Base-by-base conservation (phyloP, 2,888 invertebrate species). In the Leptothorax acervorum region DNA sequence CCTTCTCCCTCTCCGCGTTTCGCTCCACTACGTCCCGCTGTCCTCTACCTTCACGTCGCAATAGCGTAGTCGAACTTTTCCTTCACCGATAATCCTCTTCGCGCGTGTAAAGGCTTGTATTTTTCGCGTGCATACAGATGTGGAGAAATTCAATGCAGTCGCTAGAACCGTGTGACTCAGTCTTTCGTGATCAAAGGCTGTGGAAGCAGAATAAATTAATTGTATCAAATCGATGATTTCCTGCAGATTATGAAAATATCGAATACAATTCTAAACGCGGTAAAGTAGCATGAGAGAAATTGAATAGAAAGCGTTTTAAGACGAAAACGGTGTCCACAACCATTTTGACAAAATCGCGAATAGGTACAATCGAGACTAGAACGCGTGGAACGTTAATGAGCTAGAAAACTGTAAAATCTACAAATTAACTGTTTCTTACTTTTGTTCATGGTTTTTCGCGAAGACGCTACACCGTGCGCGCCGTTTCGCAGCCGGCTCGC, bases 51-150 rank as follows among this genome's bases (percentile, higher is more conserved):
- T 53, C 39, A 28, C 28, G 28, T 31, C 9, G 31, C 89, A 89
- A 82, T 82, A 84, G 87, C 88, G 84, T 87, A 89, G 89, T 53
- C 79, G 45, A 62, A 82, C 79, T 81, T 60, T 71, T 71, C 82
- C 82, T 81, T 63, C 42, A 57, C 18, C 53, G 8, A 48, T 62
- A 71, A 81, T 81, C 71, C 71, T 81, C 60, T 60, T 81, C 71
- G 48, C 48, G 23, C 87, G 89, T 31, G 89, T 23, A 23, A 88
- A 84, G 86, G 76, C 86, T 88, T 60, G 76, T 62, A 81, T 73
- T 82, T 76, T 73, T 28, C 55, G 63, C 70, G 74, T 42, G 28
- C 55, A 39, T 70, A 78, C 74, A 83, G 83, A 75, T 73, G 76
- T 63, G 31, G 23, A 31, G 35, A 35, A 73, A 81, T 39, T 57